Evolutionary conservation across 1,140 invertebrate genomes (phyloP), one percentile per base, ranked within the genome.

Genomic region (Pseudomyrmex sp.): DNA sequence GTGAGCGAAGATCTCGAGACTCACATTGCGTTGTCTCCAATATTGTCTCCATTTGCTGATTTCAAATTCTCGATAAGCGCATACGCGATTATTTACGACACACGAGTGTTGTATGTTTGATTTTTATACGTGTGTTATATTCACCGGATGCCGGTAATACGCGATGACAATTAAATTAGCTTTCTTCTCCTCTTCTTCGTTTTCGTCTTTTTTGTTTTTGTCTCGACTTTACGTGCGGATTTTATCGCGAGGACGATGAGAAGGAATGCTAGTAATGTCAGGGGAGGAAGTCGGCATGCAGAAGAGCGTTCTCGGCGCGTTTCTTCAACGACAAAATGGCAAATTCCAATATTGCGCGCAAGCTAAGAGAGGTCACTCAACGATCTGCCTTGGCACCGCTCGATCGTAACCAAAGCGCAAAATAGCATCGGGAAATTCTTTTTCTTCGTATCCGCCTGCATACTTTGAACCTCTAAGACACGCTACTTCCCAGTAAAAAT

Each of bases 1-100:
- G 97, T 98, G 94, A 94, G 94, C 89, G 18, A 20, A 46, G 46
- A 12, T 68, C 26, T 76, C 10, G 48, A 76, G 13, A 44, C 12
- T 9, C 13, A 46, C 46, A 4, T 26, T 18, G 35, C 44, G 2
- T 76, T 18, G 18, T 18, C 46, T 35, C 18, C 20, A 74, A 13
- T 20, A 75, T 18, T 62, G 46, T 63, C 10, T 63, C 7, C 58
- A 48, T 26, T 8, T 13, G 3, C 2, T 52, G 13, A 46, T 75
- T 75, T 75, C n/a, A 1, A 75, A 50, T 50, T 26, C 2, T 62
- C 2, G 15, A 10, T 23, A 0, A 50, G 5, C 35, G 35, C 26
- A 26, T 26, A 26, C 26, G 2, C 35, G 35, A 35, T 35, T 35
- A 35, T 35, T 35, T 35, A 35, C 35, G 1, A 46, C 9, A 8